Percentiles rank a stretch among this genome's conserved stretches.
Conservation (phyloP, 2,888 invertebrate genomes). For the Tromatobia lineatoria region DNA sequence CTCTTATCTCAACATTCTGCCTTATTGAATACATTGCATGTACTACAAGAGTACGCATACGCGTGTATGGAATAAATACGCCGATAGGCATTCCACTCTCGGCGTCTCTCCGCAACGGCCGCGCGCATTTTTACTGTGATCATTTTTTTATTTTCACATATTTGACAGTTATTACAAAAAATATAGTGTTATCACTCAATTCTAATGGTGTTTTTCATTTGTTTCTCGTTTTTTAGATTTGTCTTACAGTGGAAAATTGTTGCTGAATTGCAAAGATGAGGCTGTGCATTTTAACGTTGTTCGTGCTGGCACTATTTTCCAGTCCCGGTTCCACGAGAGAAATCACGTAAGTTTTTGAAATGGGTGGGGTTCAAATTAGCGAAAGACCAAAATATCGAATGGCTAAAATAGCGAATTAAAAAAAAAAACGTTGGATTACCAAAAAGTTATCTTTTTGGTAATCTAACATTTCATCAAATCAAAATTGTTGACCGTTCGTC, state of each 20-base stretch:
- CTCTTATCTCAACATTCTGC: slow-evolving; percentile 76
- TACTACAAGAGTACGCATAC: slow-evolving; percentile 23
- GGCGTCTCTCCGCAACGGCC: slow-evolving; percentile 27
- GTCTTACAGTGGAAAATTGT: slow-evolving; percentile 38
- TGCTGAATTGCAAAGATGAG: slow-evolving; percentile 56
- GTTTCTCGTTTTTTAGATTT: slow-evolving; percentile 24
- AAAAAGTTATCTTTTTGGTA: too few relatives aligned
- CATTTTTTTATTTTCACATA: neutral
- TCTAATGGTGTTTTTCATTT: neutral
- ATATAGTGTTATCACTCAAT: neutral
- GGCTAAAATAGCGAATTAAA: too few relatives aligned
- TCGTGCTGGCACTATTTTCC: slow-evolving; percentile 68
- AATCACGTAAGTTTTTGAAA: slow-evolving; percentile 77
- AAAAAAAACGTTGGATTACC: too few relatives aligned
- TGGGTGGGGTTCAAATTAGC: too few relatives aligned
- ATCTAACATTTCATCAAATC: too few relatives aligned
- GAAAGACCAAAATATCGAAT: too few relatives aligned
- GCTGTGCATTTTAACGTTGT: slow-evolving; percentile 63
- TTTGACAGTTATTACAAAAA: slow-evolving; percentile 4
- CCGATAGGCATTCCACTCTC: slow-evolving; percentile 36
- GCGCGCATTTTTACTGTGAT: neutral
- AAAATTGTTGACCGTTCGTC: too few relatives aligned
- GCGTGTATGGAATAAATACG: slow-evolving; percentile 17
- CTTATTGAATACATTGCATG: slow-evolving; percentile 78
- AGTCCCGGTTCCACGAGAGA: slow-evolving; percentile 73